These are phyloP conservation scores for Trileptium ribeirensis DNA, from an alignment of 2,888 invertebrate genomes.

Conservation along the genomic window DNA sequence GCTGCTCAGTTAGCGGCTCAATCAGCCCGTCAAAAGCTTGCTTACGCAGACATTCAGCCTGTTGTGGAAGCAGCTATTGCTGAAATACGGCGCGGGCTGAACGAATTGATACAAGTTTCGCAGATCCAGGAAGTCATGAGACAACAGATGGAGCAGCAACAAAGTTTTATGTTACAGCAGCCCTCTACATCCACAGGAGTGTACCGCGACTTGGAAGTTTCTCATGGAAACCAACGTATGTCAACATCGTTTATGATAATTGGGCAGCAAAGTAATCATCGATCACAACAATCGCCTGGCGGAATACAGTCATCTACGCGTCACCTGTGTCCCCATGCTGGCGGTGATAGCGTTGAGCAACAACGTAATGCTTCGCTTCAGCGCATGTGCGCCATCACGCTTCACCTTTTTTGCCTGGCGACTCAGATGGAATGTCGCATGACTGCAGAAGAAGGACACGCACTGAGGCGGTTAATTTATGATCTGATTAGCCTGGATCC, in stretches of 20 bases:
- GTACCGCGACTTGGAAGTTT: background rate
- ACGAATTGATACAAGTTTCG: background rate
- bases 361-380: constrained; percentile 71
- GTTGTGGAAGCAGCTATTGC: constrained; percentile 72
- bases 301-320: background rate
- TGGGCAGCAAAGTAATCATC: background rate
- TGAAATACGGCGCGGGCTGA: constrained; percentile 51
- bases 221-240: background rate
- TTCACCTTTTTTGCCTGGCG: constrained; percentile 59
- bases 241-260: too few relatives aligned
- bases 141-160: too few relatives aligned
- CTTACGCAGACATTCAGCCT: constrained; percentile 70
- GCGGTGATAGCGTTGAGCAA: constrained; percentile 34
- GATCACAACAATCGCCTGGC: background rate
- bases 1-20: too few relatives aligned
- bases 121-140: background rate
- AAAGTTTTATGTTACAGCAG: too few relatives aligned
- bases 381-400: constrained; percentile 72
- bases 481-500: constrained; percentile 67
- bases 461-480: constrained; percentile 66
- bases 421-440: constrained; percentile 56
- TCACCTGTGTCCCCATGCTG: background rate
- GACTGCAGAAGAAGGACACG: constrained; percentile 48
- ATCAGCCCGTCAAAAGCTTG: constrained; percentile 62
- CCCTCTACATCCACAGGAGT: background rate